Base-by-base conservation (phyloP, 2,888 invertebrate species). In the Caenorhabditis zanzibari region DNA sequence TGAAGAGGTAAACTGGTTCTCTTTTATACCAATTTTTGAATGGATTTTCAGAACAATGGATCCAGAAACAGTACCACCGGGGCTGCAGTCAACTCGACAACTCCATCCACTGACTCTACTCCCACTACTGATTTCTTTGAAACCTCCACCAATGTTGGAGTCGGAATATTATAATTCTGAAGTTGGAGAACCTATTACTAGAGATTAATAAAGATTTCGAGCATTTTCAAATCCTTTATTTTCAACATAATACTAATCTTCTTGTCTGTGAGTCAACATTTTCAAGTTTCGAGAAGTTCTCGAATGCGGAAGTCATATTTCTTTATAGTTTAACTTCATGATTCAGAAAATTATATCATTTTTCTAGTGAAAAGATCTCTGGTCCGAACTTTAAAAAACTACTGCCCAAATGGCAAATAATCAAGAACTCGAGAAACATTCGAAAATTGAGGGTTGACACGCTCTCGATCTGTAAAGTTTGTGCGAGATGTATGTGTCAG, bases 401-500 rank as follows among this genome's bases (percentile, higher is more conserved):
- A 24, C 24, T 24, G 24, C 52, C 26, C 47, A 26, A 54, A 54
- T 54, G 22, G 5, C 52, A 7, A 47, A 47, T 47, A 47, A 47
- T 47, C 26, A 26, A 54, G 52, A 54, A 54, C 52, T 19, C 24
- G 19, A 12, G 24, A 26, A 7, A 6, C 24, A 26, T 47, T 47
- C 7, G 52, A 24, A 54, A 49, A 54, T 54, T 54, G 52, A 24
- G n/a, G 52, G 52, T 54, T 54, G 52, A 26, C 52, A 54, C 52
- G 49, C 49, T 49, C 49, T 49, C 7, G 10, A 49, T 38, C 38
- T 38, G 38, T 38, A 2, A 38, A 38, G 5, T 6, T 19, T 26
- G 52, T 54, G 22, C 52, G 22, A 14, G 24, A 54, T 54, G 24
- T 54, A 26, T 54, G 52, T 24, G 10, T 26, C 24, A 54, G 52